Conservation (phyloP, 1,140 invertebrate species). For the Gonioctena quinquepunctata region DNA sequence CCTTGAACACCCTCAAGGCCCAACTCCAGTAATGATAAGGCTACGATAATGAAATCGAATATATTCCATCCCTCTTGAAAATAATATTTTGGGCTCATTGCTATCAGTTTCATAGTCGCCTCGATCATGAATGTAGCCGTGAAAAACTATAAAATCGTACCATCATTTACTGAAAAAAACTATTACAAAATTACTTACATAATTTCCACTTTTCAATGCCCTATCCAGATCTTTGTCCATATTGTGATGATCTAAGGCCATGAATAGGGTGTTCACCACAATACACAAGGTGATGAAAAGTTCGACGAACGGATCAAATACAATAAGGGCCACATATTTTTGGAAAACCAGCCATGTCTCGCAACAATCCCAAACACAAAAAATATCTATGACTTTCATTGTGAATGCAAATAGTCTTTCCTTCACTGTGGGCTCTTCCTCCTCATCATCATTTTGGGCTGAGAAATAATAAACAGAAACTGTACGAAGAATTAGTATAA, state of each 20-base stretch:
- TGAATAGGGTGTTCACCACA: constrained; percentile 96
- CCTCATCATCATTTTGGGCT: constrained; percentile 79
- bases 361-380: constrained; percentile 98
- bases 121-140: constrained; percentile 97
- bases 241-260: constrained; percentile 95
- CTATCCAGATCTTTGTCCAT: constrained; percentile 87
- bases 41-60: constrained; percentile 98
- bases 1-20: constrained; percentile 92
- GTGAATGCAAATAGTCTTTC: constrained; percentile 77
- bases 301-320: constrained; percentile 98
- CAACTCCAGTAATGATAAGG: constrained; percentile 91
- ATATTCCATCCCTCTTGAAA: constrained; percentile 99
- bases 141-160: constrained; percentile 79
- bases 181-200: constrained; percentile 70
- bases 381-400: constrained; percentile 83
- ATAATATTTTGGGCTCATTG: constrained; percentile 96
- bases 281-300: constrained; percentile 98
- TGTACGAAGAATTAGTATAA: constrained; percentile 72
- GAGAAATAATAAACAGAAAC: constrained; percentile 93
- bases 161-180: background rate
- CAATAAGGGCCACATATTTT: constrained; percentile 86
- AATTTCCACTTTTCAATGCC: constrained; percentile 89
- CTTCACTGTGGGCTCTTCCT: constrained; percentile 85
- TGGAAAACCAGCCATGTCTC: constrained; percentile 88
- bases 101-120: constrained; percentile 93